Evolutionary conservation across 92 coral and sea anemone genomes (phyloP), one percentile per base, ranked within the genome.

Genomic region (Siderastrea siderea): DNA sequence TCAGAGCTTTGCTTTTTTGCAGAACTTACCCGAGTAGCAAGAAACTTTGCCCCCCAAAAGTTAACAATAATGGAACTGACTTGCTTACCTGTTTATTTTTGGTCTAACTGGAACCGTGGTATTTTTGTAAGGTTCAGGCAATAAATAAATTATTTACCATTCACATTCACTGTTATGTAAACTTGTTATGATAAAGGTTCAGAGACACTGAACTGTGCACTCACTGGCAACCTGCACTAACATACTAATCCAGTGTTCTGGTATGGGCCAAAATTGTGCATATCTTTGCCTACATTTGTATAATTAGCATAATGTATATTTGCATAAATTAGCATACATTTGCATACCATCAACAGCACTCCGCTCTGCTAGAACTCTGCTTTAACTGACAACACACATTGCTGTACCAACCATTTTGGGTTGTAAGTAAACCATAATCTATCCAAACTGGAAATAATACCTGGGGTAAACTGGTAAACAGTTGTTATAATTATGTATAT

Each of bases 401-500:
- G 47, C 73, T 68, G 73, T 68, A 73, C 63, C 87, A 84, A 84
- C 80, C 87, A 84, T 84, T 84, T 84, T 84, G 87, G 87, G 79
- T 84, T 74, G 87, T 15, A 74, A 74, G 87, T 73, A 84, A 84
- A 84, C 19, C 73, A 63, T 84, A 74, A 70, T 61, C 49, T 74
- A 61, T 84, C 87, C 87, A 84, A 84, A 84, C 87, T 84, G 87
- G 87, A 84, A 74, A 81, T 60, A 49, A 73, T 84, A 74, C 62
- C 80, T 54, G 49, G 87, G 87, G 81, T 84, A 73, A 73, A 84
- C 87, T 84, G 87, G 70, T 84, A 72, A 83, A 63, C 87, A 84
- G 87, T 84, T 84, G 80, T 82, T 82, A 26, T 26, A 26, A 26
- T 26, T 26, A 71, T 73, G 87, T 84, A 74, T 60, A 82, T 82